Base-by-base conservation (phyloP, 1,140 invertebrate species). In the Caenorhabditis brenneri region DNA sequence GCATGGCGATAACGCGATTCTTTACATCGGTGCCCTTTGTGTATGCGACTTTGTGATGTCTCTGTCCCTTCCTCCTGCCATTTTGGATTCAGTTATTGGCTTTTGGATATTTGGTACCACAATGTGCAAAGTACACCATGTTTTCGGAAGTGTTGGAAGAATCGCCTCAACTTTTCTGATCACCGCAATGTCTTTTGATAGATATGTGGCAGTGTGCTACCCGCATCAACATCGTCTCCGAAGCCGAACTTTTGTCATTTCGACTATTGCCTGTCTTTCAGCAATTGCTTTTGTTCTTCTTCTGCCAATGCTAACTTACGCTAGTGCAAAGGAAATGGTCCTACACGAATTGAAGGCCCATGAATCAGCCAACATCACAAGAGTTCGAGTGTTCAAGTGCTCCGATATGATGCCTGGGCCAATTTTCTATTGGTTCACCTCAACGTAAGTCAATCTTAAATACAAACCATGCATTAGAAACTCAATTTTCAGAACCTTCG, bases 111-210 rank as follows among this genome's bases (percentile, higher is more conserved):
- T 90, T 46, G 89, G 89, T 31, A 90, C 89, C 24, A 51, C 80
- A 2, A 85, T 89, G 22, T 89, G 89, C 79, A 89, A 89, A 85
- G 55, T 88, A 19, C 89, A 90, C 80, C 89, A 90, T 80, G 85
- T 89, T 16, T 90, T 86, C 58, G 90, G 89, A 9, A 87, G 84
- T 36, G 90, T 90, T 22, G 90, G 89, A 16, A 65, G 89, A 80
- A 91, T 90, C 48, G 88, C 88, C 2, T 91, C 92, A 1, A 92
- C 92, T 4, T 92, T 92, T 86, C 90, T 92, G 27, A 88, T 92
- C 15, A 92, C 91, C 0, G 91, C 91, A 19, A 92, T 92, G 91
- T 91, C 91, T 12, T 92, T 92, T 65, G 92, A 92, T 85, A 88
- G 92, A 31, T 92, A 90, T 82, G 88, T 92, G 85, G 92, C 92